Conservation (phyloP, 2,797 vertebrate species). For the Phaenicophaeus curvirostris region DNA sequence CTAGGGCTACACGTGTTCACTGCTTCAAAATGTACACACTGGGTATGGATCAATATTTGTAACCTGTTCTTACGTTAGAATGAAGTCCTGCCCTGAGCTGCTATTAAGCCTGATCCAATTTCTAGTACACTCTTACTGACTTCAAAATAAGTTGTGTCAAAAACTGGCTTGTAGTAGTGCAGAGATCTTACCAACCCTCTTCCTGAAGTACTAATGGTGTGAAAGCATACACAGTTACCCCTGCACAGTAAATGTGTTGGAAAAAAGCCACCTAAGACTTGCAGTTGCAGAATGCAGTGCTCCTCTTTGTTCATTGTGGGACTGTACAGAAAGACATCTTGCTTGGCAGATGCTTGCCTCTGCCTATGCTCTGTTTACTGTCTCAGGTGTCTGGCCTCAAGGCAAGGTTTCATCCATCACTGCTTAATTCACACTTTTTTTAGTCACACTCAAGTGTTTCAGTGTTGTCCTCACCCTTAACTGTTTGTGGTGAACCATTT, state of each 20-base stretch:
- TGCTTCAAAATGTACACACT: not conserved
- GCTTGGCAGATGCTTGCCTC: not conserved
- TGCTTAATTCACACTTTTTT: not conserved
- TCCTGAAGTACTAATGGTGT: not conserved
- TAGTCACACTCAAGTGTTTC: not conserved
- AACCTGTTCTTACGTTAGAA: not conserved
- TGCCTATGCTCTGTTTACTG: not conserved
- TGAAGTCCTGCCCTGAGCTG: not conserved
- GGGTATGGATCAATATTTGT: not conserved
- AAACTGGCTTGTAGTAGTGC: not conserved
- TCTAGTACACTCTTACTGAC: not conserved
- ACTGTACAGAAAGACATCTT: not conserved
- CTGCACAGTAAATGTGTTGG: not conserved
- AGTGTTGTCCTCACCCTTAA: not conserved
- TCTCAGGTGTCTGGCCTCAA: conserved; percentile 26
- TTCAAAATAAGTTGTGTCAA: not conserved
- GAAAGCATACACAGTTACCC: not conserved
- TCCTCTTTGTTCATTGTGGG: not conserved
- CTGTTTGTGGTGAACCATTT: not conserved
- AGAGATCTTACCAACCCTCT: not conserved
- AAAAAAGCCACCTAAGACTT: not conserved
- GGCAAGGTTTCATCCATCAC: not conserved
- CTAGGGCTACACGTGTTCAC: not conserved
- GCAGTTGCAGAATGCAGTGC: not conserved
- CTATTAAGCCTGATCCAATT: not conserved